These are phyloP conservation scores for Echeneis naucrates DNA, from an alignment of 2,797 vertebrate species.

Conservation along the genomic window DNA sequence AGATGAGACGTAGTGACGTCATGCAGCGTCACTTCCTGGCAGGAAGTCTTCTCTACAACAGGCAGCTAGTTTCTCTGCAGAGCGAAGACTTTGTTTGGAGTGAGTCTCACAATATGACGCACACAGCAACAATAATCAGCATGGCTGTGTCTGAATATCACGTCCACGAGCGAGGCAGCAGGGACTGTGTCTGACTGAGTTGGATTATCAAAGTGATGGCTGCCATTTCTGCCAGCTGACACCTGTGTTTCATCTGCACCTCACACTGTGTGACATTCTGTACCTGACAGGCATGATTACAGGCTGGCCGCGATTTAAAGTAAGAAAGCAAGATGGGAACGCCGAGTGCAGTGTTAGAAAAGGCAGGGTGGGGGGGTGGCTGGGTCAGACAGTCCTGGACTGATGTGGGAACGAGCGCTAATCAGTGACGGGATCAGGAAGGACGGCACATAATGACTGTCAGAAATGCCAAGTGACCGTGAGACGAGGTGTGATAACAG, in stretches of 20 bases:
- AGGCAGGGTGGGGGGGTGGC: background rate
- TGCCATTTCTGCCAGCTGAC: conserved; percentile 56
- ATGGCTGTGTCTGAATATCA: background rate
- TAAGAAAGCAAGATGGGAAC: conserved; percentile 25
- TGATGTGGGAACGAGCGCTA: conserved; percentile 17
- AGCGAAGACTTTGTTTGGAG: background rate
- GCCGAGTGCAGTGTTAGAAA: background rate
- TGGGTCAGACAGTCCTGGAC: background rate
- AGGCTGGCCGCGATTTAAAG: conserved; percentile 51
- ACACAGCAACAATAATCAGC: background rate
- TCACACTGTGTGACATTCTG: conserved; percentile 26
- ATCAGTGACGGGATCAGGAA: conserved; percentile 20
- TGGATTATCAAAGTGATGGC: conserved; percentile 45
- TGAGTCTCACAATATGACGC: background rate
- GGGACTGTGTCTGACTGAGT: conserved; percentile 30
- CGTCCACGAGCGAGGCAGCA: background rate
- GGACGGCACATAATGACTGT: conserved; percentile 13
- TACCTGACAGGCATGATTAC: conserved; percentile 59
- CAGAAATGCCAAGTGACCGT: background rate
- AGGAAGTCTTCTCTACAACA: no score
- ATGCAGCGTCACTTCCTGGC: no score
- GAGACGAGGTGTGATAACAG: background rate
- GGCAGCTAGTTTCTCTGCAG: no score
- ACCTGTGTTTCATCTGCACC: conserved; percentile 31
- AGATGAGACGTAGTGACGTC: no score